Conservation (phyloP, 2,797 vertebrate species). For the Poecile montanus region DNA sequence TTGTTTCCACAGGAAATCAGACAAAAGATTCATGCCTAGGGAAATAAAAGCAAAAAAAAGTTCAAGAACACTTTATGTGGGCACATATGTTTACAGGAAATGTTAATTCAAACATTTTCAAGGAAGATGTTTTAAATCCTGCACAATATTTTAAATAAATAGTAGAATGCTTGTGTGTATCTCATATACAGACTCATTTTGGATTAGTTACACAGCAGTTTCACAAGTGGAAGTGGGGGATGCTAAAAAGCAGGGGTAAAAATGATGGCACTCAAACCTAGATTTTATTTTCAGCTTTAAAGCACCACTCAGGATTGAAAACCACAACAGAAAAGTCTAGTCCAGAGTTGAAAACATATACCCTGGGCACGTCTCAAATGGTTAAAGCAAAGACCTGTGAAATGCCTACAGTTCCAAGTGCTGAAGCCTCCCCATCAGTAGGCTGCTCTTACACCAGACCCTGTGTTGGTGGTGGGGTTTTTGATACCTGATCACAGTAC, state of each 20-base stretch:
- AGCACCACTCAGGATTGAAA: neutral
- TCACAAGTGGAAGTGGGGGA: accelerated
- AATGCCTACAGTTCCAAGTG: neutral
- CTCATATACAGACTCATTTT: neutral
- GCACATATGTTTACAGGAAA: neutral
- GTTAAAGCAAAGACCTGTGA: neutral
- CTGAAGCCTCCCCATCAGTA: neutral
- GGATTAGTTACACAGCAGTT: neutral
- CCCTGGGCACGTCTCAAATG: neutral
- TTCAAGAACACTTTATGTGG: neutral
- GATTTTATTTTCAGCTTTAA: neutral
- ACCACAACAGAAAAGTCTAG: neutral
- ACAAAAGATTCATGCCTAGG: neutral
- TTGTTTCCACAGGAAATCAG: slow-evolving; percentile 28
- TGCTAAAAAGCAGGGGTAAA: neutral
- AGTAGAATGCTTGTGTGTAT: neutral
- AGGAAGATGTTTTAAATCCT: neutral
- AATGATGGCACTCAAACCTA: neutral
- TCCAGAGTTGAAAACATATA: neutral
- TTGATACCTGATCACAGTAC: neutral
- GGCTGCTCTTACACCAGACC: neutral
- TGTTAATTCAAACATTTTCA: neutral
- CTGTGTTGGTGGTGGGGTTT: neutral
- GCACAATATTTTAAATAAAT: neutral
- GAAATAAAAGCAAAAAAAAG: neutral